Percentiles rank a stretch among this genome's conserved stretches.
Evolutionary conservation across 2,797 vertebrate species (phyloP).

Genomic region (Artibeus lituratus): DNA sequence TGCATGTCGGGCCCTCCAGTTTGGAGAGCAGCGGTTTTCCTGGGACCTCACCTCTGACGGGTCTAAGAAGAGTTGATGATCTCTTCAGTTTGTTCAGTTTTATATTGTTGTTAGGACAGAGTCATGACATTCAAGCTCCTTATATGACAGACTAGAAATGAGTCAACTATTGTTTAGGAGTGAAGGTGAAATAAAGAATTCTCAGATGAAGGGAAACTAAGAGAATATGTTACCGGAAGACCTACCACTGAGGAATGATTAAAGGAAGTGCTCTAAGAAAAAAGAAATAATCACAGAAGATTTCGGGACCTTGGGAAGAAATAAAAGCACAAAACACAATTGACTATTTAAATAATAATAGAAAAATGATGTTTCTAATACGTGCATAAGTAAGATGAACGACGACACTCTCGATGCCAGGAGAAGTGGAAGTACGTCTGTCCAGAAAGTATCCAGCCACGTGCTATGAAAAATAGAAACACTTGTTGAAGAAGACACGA

Average conservation of each 20-base stretch:
- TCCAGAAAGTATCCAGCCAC: neutral
- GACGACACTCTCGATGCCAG: neutral
- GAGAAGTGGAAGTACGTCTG: neutral
- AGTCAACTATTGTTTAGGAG: neutral
- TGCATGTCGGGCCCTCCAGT: neutral
- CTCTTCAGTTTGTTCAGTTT: neutral
- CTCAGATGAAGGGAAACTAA: neutral
- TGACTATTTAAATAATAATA: neutral
- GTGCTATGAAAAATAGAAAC: neutral
- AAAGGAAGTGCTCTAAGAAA: neutral
- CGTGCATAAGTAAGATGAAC: neutral
- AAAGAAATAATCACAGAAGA: neutral
- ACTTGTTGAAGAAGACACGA: neutral
- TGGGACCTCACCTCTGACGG: neutral
- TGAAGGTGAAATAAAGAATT: neutral
- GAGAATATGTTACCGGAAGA: neutral
- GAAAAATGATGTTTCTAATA: neutral
- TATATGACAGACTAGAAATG: neutral
- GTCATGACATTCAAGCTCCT: neutral
- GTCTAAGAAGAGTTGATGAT: neutral
- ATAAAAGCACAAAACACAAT: neutral
- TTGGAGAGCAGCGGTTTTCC: neutral
- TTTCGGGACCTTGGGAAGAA: neutral
- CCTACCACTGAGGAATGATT: neutral
- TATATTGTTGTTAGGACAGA: neutral